A percentile compares a stretch with the other conserved stretches of the same genome.
These are phyloP conservation scores for Diogma glabrata DNA, from an alignment of 2,888 invertebrate species.

Conservation along the genomic window DNA sequence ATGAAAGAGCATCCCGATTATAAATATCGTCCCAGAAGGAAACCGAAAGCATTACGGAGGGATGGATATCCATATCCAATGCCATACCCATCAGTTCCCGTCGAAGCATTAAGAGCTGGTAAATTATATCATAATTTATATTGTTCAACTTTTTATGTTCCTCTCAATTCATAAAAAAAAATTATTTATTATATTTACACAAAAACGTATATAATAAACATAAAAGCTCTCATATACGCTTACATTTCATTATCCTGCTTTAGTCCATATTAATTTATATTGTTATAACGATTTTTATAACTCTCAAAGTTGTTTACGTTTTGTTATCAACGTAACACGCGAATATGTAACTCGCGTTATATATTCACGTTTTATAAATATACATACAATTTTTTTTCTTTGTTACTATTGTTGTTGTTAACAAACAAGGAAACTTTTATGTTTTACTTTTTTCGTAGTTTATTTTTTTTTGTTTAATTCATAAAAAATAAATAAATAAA, in stretches of 20 bases:
- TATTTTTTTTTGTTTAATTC: too few species aligned
- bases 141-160: too few species aligned
- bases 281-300: too few species aligned
- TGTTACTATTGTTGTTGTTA: not conserved
- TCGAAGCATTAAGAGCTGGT: conserved; percentile 82
- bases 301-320: too few species aligned
- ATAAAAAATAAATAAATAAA: conserved; percentile 1
- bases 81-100: conserved; percentile 82
- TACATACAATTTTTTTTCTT: not conserved
- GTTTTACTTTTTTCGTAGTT: not conserved
- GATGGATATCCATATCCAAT: conserved; percentile 88
- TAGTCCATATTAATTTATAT: too few species aligned
- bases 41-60: conserved; percentile 78
- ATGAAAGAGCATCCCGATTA: conserved; percentile 94
- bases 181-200: not conserved
- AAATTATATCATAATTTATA: not conserved
- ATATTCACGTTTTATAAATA: not conserved
- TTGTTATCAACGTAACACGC: too few species aligned
- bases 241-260: too few species aligned
- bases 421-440: not conserved
- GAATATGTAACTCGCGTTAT: not conserved
- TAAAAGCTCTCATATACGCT: too few species aligned
- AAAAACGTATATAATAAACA: too few species aligned
- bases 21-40: conserved; percentile 82
- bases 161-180: too few species aligned